Base-by-base conservation (phyloP, 2,888 invertebrate genomes). In the Trileptium ribeirensis region DNA sequence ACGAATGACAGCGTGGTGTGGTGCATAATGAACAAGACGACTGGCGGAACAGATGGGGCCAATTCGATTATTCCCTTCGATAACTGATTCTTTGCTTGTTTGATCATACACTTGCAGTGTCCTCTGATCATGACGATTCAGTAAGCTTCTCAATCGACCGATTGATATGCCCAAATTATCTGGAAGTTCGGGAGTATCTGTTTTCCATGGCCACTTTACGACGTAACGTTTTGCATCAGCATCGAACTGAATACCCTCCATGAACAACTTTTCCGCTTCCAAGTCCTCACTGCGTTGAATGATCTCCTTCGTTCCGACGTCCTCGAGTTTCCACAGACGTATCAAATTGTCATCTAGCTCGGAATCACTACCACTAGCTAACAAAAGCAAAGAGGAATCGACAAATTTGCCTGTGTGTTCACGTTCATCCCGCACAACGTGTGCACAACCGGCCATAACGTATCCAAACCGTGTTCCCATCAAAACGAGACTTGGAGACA, bases 1-100 rank as follows among this genome's bases (percentile, higher is more conserved):
- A 51, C 51, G 51, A 51, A 51, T 51, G 51, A 51, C 51, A 51
- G 77, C 38, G 37, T 38, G 39, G n/a, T 75, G 77, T 37, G 77
- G 37, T 29, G 36, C n/a, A 38, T 75, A 75, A 39, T 75, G 77
- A 2, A 36, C 37, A 38, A 75, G 37, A 8, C 37, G n/a, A 36
- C 34, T 34, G n/a, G n/a, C 15, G 36, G 37, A 8, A 38, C n/a
- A 3, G 8, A 51, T 8, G 51, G 51, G 8, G 51, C 51, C 36
- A 38, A 33, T 36, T 24, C n/a, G 15, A 36, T 39, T 29, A 36
- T 38, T 39, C n/a, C 36, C 39, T 34, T 36, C 33, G 36, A 24
- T 39, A 75, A 75, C 38, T 24, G 39, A 38, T 75, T 36, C 77
- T 36, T 38, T 75, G 36, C 2, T 37, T 51, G 51, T 51, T 8